phyloP scores from a whole-genome alignment of 2,888 invertebrate genomes.

The Melitaea athalia region DNA sequence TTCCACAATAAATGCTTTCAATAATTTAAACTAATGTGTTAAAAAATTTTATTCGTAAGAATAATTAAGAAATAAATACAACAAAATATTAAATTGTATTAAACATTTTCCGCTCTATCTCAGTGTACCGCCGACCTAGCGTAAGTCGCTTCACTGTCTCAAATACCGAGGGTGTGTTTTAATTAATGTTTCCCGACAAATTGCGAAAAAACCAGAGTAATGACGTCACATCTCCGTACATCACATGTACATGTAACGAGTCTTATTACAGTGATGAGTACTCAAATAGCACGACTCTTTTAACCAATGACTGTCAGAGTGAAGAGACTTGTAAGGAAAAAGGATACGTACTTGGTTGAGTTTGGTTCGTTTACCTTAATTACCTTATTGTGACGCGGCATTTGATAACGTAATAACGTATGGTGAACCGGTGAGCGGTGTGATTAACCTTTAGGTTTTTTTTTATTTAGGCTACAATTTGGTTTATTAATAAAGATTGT shows the following conservation, averaged over 20 bases:
- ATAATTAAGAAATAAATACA: neutral
- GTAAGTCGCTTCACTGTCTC: slow-evolving; percentile 58
- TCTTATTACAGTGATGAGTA: slow-evolving; percentile 63
- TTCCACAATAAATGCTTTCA: neutral
- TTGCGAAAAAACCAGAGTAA: slow-evolving; percentile 67
- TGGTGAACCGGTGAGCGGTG: neutral
- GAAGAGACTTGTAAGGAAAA: slow-evolving; percentile 66
- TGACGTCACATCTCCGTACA: slow-evolving; percentile 53
- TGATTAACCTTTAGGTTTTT: neutral
- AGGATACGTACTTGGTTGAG: slow-evolving; percentile 40
- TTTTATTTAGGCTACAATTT: neutral
- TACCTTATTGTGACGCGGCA: slow-evolving; percentile 22
- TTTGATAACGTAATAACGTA: slow-evolving; percentile 1
- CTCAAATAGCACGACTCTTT: slow-evolving; percentile 57
- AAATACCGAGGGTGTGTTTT: slow-evolving; percentile 67
- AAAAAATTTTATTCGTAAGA: too few relatives aligned
- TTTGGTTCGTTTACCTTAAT: slow-evolving; percentile 19
- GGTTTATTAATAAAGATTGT: too few relatives aligned
- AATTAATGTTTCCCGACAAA: slow-evolving; percentile 71
- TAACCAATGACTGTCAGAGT: slow-evolving; percentile 65
- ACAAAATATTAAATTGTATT: neutral
- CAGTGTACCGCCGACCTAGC: slow-evolving; percentile 48
- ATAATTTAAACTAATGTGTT: neutral
- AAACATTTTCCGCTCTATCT: slow-evolving; percentile 34
- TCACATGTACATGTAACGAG: slow-evolving; percentile 55